Base-by-base conservation (phyloP, 2,888 invertebrate genomes). In the Ametastegia equiseti region DNA sequence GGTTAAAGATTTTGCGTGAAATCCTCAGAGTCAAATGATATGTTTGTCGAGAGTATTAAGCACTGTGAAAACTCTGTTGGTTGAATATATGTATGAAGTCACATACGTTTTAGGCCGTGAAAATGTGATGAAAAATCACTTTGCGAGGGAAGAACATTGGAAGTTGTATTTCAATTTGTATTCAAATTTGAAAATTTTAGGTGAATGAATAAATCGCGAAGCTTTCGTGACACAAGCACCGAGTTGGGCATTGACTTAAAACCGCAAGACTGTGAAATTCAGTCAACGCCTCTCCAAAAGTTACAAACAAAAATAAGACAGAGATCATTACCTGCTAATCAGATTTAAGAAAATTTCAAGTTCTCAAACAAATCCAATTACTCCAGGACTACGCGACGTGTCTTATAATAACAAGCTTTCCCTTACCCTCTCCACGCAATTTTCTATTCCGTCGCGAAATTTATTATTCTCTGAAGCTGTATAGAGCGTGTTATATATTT, bases 381-480 rank as follows among this genome's bases (percentile, higher is more conserved):
- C 75, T 54, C 36, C 13, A n/a, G 36, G 19, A 19, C 75, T 36
- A 23, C 75, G 30, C 33, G 11, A 50, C 50, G 75, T 54, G 75
- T 75, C 75, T 75, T 75, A 54, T 75, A 50, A 75, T 75, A 54
- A 75, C 54, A 36, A 75, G 73, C 54, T 75, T 75, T 33, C 45
- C 19, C 54, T 1, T 15, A 13, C 27, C 47, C 30, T 9, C 19
- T 33, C 19, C 75, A 11, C 23, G 50, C 19, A 75, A 50, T 75
- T 75, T 75, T 75, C 75, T 75, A 75, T 75, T 75, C 75, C 36
- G 75, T 75, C 75, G 75, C 19, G 54, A 60, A 42, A 78, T 78
- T 63, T 78, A 78, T 78, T 60, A 63, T 78, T 78, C 63, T 78
- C 78, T 78, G 57, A 75, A 75, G 75, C 78, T 78, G 60, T 78